Conservation (phyloP, 1,140 invertebrate species). For the Atta texana region DNA sequence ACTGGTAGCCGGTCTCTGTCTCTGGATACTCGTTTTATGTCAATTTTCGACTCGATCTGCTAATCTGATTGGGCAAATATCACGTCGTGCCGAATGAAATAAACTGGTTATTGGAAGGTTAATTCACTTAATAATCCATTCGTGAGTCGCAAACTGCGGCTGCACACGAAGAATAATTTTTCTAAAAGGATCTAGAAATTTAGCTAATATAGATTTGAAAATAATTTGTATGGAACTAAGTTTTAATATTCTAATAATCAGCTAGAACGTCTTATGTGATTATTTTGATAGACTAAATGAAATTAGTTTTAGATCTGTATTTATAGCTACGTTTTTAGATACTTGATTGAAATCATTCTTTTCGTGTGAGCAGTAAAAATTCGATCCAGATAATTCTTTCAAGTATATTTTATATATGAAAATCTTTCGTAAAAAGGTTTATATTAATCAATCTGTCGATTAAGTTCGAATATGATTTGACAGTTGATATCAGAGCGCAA, state of each 20-base stretch:
- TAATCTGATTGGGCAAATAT: slow-evolving; percentile 51
- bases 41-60: slow-evolving; percentile 50
- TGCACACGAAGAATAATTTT: no score
- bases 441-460: background rate
- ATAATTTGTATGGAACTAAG: no score
- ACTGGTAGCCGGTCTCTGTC: slow-evolving; percentile 47
- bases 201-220: no score
- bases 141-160: background rate
- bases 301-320: no score
- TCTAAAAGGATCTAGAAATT: no score
- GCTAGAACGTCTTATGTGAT: no score
- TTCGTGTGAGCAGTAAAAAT: background rate
- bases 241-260: no score
- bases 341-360: no score
- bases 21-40: slow-evolving; percentile 9
- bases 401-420: background rate
- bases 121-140: slow-evolving; percentile 42
- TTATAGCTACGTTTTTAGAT: no score
- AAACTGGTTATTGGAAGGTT: background rate
- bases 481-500: background rate
- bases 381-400: background rate
- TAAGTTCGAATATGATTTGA: background rate
- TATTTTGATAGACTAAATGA: no score
- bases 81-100: background rate
- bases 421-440: no score